Evolutionary conservation across 2,888 invertebrate genomes (phyloP).

Genomic region (Agrenia bidenticulata): DNA sequence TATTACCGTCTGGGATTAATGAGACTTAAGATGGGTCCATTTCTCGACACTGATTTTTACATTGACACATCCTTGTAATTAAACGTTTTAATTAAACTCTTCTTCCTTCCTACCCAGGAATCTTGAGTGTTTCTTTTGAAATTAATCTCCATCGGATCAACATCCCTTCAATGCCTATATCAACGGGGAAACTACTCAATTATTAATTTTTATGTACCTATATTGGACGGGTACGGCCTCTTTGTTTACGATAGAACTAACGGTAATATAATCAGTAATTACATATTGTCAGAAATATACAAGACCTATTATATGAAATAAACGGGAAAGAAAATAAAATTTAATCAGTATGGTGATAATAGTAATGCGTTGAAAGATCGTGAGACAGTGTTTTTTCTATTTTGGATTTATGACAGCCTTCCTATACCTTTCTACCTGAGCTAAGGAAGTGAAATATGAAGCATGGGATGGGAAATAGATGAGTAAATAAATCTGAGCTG

Average conservation of each 20-base stretch:
- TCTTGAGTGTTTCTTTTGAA: neutral
- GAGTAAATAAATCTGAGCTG: neutral
- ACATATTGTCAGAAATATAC: too few species aligned
- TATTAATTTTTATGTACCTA: too few species aligned
- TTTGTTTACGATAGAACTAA: too few species aligned
- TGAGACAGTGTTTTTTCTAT: neutral
- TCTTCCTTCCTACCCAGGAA: neutral
- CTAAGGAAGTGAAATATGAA: neutral
- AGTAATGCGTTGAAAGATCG: neutral
- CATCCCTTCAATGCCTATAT: too few species aligned
- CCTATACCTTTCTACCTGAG: too few species aligned
- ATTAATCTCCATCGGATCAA: too few species aligned
- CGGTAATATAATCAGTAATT: too few species aligned
- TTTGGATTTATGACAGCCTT: neutral
- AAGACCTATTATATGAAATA: too few species aligned
- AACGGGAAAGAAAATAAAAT: too few species aligned
- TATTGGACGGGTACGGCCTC: too few species aligned
- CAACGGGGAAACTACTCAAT: too few species aligned
- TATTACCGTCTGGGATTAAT: neutral
- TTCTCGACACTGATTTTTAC: constrained; percentile 14
- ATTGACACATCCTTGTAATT: constrained; percentile 15
- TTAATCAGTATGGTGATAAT: too few species aligned
- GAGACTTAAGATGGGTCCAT: neutral
- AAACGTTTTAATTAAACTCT: constrained; percentile 20
- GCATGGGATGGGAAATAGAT: neutral